Conservation (phyloP, 2,797 vertebrate species). For the Karalla daura region DNA sequence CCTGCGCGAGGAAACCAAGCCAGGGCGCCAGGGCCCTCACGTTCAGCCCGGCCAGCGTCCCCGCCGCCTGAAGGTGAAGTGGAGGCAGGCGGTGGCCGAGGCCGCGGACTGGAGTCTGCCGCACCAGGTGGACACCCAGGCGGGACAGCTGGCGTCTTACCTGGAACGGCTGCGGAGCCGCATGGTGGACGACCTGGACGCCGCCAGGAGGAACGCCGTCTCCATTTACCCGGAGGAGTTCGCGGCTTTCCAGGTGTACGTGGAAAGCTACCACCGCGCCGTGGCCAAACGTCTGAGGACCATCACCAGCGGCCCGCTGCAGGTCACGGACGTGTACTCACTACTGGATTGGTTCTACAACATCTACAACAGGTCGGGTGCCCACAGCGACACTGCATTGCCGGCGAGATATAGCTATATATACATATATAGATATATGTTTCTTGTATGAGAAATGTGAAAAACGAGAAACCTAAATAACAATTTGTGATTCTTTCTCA, state of each 20-base stretch:
- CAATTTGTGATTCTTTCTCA: neutral
- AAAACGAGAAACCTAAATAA: neutral
- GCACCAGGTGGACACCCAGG: constrained; percentile 82
- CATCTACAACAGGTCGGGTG: constrained; percentile 89
- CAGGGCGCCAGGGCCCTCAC: constrained; percentile 37
- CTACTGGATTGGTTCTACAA: constrained; percentile 95
- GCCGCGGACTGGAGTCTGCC: constrained; percentile 88
- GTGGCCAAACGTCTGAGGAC: constrained; percentile 85
- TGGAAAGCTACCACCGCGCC: constrained; percentile 90
- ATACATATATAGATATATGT: too few species aligned
- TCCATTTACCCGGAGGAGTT: constrained; percentile 91
- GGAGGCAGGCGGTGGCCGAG: constrained; percentile 88
- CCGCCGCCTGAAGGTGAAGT: constrained; percentile 81
- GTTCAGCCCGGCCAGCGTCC: constrained; percentile 78
- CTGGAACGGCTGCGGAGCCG: constrained; percentile 86
- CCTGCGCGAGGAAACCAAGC: constrained; percentile 72
- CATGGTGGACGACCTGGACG: constrained; percentile 88
- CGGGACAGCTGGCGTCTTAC: constrained; percentile 84
- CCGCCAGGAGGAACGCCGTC: constrained; percentile 87
- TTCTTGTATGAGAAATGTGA: too few species aligned
- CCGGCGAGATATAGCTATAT: too few species aligned
- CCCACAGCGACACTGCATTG: too few species aligned
- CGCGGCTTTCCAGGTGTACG: constrained; percentile 88
- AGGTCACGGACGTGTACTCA: constrained; percentile 90
- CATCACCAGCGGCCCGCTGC: constrained; percentile 82